These are phyloP conservation scores for Drosophila kohkoa DNA, from an alignment of 1,140 invertebrate species.

Conservation along the genomic window DNA sequence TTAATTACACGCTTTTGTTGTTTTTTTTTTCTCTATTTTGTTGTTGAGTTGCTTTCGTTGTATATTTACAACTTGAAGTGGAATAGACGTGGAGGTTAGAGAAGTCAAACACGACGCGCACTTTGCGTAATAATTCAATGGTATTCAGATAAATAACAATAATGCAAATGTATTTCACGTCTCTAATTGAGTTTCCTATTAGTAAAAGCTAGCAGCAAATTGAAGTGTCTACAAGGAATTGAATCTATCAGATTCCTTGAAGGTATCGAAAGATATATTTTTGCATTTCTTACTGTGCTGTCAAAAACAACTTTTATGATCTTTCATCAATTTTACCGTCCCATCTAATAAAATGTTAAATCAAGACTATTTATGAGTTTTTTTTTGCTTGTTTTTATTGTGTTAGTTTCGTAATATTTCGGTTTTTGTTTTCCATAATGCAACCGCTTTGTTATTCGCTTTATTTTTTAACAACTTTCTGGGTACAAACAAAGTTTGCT, in stretches of 20 bases:
- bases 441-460: constrained; percentile 61
- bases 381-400: constrained; percentile 41
- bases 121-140: constrained; percentile 36
- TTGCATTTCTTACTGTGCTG: background rate
- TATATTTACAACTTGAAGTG: constrained; percentile 5
- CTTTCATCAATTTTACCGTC: constrained; percentile 36
- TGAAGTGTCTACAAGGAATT: background rate
- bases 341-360: constrained; percentile 66
- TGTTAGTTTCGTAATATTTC: constrained; percentile 18
- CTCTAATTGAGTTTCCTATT: constrained; percentile 21
- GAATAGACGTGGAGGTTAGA: background rate
- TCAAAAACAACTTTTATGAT: constrained; percentile 7
- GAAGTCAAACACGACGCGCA: constrained; percentile 31
- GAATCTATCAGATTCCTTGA: background rate
- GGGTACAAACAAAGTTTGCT: constrained; percentile 31
- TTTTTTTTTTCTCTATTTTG: constrained; percentile 29
- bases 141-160: constrained; percentile 48
- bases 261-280: background rate
- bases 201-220: background rate
- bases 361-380: constrained; percentile 58
- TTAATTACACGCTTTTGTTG: constrained; percentile 66
- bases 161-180: constrained; percentile 16
- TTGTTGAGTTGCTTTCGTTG: constrained; percentile 49
- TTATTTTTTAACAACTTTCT: constrained; percentile 39
- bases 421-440: constrained; percentile 48